Base-by-base conservation (phyloP, 2,888 invertebrate species). In the Nephrotoma flavescens region DNA sequence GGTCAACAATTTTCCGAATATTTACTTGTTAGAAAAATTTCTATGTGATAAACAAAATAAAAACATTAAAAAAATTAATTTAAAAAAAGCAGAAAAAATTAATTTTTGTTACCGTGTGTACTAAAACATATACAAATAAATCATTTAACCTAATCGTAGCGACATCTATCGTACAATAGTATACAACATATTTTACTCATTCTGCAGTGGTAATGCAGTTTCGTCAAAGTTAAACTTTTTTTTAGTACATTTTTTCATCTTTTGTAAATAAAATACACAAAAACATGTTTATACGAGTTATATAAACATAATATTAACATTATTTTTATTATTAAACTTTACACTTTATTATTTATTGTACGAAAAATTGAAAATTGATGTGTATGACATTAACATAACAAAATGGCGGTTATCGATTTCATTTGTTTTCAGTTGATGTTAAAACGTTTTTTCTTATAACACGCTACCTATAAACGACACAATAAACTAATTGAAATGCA, bases 1-100 rank as follows among this genome's bases (percentile, higher is more conserved):
- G 96, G 96, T 5, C 97, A 97, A 90, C 97, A 97, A 92, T 97
- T 97, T 92, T 96, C 96, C 89, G 97, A 97, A 92, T 97, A 97
- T 92, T 93, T 97, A 89, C 95, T 97, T 91, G 94, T 96, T 88
- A 93, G 96, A 89, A 92, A 91, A 88, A 90, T 91, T 89, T 91
- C 91, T 89, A 91, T 91, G 91, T 91, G 91, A 91, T 91, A 91
- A 45, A 44, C 71, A 31, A 44, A 11, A 44, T 45, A 44, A 44
- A 45, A 45, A 85, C 4, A 45, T 31, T 31, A 42, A 42, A 84
- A 15, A 84, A 84, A 84, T 42, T 47, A 47, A 47, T 47, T 47
- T 1, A 47, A 47, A 47, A 19, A 47, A 31, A 31, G 31, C 31
- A 71, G 11, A 44, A 9, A 11, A 47, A 47, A 47, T 12, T 31